Base-by-base conservation (phyloP, 2,113 vertebrate genomes). In the Macroglossus sobrinus region DNA sequence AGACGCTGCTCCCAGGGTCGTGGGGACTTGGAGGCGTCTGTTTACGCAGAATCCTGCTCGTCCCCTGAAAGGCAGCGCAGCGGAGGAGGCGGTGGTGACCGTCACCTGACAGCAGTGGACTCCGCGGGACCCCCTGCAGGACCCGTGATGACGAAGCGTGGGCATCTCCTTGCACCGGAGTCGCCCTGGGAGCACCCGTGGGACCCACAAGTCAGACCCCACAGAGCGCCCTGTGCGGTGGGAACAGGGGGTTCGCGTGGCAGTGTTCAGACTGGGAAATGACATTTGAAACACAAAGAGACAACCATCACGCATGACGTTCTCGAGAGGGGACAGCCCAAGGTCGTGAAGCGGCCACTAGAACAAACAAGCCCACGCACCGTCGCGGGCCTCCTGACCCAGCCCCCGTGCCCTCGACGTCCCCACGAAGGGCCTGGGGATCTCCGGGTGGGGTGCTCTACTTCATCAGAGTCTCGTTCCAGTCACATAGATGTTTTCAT, bases 61-160 rank as follows among this genome's bases (percentile, higher is more conserved):
- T 14, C 5, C 71, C 12, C 45, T 24, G 5, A 12, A 74, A 61
- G 8, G 19, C 0, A 28, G 0, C 18, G 14, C 2, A 1, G 13
- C 40, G 7, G 26, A 35, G 7, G 22, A 79, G 5, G 28, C 5
- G 9, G 18, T 21, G 15, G 24, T 12, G 12, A 26, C 0, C 9
- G 10, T 24, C n/a, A 13, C 9, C 35, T 43, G 33, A 18, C 3
- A 18, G 13, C 5, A 35, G 6, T 15, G 57, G 53, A 21, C 68
- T 24, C 28, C 69, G 19, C 16, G 12, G 21, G 30, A 11, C 5
- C 16, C n/a, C 79, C 61, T 15, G 35, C 28, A 47, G 40, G n/a
- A 28, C 1, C 3, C 7, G 0, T 1, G 9, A 57, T 14, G 1
- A 35, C 35, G 11, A 84, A 40, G 74, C 15, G 0, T 2, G 43